These are phyloP conservation scores for Scolopax rusticola DNA, from an alignment of 2,797 vertebrate genomes.

Conservation along the genomic window DNA sequence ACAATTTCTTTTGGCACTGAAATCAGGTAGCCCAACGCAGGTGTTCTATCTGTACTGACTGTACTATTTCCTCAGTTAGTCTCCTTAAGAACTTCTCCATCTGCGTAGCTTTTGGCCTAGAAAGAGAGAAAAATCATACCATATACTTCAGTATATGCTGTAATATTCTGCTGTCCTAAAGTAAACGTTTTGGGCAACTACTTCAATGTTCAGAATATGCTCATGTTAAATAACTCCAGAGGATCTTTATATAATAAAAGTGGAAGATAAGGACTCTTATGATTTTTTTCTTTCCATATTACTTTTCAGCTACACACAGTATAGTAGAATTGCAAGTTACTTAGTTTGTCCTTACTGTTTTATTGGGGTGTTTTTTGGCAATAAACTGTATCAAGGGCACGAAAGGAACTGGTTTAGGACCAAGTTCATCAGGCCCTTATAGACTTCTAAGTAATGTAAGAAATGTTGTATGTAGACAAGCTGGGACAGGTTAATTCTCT, in stretches of 20 bases:
- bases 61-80: neutral
- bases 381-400: neutral
- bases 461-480: neutral
- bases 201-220: neutral
- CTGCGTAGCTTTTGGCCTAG: neutral
- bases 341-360: neutral
- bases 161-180: neutral
- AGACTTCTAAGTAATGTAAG: neutral
- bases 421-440: neutral
- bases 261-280: neutral
- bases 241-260: neutral
- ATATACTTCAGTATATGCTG: neutral
- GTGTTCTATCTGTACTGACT: neutral
- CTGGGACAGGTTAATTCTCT: neutral
- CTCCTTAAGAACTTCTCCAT: neutral
- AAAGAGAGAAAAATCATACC: neutral
- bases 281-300: neutral
- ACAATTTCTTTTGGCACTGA: neutral
- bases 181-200: neutral
- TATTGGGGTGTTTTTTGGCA: rapidly evolving
- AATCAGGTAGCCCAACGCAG: neutral
- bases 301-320: neutral
- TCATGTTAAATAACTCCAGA: neutral
- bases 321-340: neutral
- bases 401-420: neutral